Evolutionary conservation across 2,113 vertebrate genomes (phyloP).

Genomic region (Carassius gibelio): DNA sequence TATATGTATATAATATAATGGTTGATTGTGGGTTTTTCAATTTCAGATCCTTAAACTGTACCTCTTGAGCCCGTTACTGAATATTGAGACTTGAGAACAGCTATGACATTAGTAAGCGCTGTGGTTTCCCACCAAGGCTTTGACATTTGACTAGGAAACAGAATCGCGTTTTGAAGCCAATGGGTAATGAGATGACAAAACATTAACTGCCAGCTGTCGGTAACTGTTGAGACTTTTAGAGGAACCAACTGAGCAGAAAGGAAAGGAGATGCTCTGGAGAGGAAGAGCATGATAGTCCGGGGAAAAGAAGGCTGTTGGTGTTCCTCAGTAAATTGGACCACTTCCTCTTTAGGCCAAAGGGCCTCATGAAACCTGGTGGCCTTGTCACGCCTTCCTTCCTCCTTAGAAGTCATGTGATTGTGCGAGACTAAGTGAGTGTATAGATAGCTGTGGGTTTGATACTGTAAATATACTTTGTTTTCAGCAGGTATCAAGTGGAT

Average conservation of each 20-base stretch:
- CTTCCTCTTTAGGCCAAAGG: constrained; percentile 61
- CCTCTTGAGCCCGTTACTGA: neutral
- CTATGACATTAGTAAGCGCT: neutral
- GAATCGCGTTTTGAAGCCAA: neutral
- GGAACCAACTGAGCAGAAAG: constrained; percentile 39
- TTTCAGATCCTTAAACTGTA: neutral
- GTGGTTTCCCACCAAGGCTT: constrained; percentile 27
- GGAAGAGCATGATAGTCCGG: constrained; percentile 39
- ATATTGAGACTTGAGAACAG: neutral
- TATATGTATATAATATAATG: no score
- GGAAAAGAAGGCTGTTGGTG: neutral
- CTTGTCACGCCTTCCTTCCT: constrained; percentile 57
- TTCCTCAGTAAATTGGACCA: constrained; percentile 41
- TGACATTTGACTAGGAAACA: constrained; percentile 23
- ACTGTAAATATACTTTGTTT: neutral
- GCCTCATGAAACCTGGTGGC: constrained; percentile 58
- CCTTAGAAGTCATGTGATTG: constrained; percentile 33
- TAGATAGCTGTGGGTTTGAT: neutral
- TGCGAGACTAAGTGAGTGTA: neutral
- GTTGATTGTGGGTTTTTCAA: neutral
- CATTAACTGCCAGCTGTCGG: constrained; percentile 27
- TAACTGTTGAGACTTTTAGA: constrained; percentile 25
- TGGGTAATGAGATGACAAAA: constrained; percentile 21
- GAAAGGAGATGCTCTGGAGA: constrained; percentile 44
- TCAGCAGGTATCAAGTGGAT: neutral